Evolutionary conservation across 2,113 vertebrate species (phyloP).

Genomic region (Cryptomyrus ogoouensis): DNA sequence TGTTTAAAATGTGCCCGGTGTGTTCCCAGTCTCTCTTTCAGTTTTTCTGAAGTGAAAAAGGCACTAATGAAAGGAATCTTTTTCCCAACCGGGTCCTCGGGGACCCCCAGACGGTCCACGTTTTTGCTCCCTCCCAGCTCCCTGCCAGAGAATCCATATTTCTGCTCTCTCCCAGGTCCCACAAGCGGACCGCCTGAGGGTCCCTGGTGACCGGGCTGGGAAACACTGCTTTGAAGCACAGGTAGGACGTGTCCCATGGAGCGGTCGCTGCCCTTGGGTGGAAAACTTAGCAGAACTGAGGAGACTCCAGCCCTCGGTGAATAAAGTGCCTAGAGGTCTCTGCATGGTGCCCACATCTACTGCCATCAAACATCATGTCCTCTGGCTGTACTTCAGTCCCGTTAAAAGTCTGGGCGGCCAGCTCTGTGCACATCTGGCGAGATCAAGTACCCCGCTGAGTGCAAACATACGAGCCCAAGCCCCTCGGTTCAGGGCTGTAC

Average conservation of each 20-base stretch:
- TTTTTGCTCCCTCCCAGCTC: not conserved
- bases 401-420: not conserved
- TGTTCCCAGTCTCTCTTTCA: not conserved
- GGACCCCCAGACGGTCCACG: not conserved
- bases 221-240: not conserved
- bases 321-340: not conserved
- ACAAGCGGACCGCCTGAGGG: not conserved
- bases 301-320: not conserved
- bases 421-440: not conserved
- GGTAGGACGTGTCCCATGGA: not conserved
- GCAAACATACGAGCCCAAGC: slow-evolving; percentile 20
- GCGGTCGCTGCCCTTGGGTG: not conserved
- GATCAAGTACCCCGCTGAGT: not conserved
- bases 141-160: not conserved
- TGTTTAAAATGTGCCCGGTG: not conserved
- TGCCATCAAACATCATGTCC: not conserved
- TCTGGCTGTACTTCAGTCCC: not conserved
- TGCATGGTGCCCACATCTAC: not conserved
- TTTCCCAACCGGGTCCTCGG: not conserved
- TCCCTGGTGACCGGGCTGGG: not conserved
- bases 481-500: not conserved
- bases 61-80: not conserved
- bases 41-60: not conserved
- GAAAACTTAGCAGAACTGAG: not conserved
- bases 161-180: not conserved